Evolutionary conservation across 2,113 vertebrate species (phyloP).

Genomic region (Catharus bicknelli): DNA sequence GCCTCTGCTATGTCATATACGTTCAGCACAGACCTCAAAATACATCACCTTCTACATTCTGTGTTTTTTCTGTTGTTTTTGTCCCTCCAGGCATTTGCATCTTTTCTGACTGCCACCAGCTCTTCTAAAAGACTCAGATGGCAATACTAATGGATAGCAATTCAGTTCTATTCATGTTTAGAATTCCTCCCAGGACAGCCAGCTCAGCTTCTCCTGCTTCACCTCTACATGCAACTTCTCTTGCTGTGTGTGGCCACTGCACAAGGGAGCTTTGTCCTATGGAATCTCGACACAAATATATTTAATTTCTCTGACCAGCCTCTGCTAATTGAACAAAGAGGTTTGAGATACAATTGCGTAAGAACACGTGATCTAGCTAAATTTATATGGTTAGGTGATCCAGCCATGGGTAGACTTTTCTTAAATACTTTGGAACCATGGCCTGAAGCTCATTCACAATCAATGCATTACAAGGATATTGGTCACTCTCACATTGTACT

Average conservation of each 20-base stretch:
- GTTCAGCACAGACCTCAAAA: not conserved
- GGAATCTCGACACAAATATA: not conserved
- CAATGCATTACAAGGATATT: not conserved
- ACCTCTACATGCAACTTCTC: not conserved
- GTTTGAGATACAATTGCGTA: not conserved
- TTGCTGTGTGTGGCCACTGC: not conserved
- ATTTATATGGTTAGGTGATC: not conserved
- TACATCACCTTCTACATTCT: not conserved
- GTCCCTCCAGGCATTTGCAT: not conserved
- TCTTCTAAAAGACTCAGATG: not conserved
- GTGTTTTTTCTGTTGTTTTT: not conserved
- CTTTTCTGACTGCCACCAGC: not conserved
- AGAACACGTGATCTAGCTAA: not conserved
- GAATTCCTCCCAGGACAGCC: not conserved
- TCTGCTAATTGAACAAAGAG: not conserved
- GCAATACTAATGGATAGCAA: not conserved
- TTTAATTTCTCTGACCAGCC: not conserved
- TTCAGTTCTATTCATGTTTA: not conserved
- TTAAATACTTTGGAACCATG: not conserved
- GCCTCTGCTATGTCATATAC: not conserved
- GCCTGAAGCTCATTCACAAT: not conserved
- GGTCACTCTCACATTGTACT: not conserved
- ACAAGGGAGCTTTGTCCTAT: not conserved
- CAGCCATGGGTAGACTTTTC: not conserved
- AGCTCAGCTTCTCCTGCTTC: not conserved